Conservation (phyloP, 2,797 vertebrate species). For the Siniperca scherzeri region DNA sequence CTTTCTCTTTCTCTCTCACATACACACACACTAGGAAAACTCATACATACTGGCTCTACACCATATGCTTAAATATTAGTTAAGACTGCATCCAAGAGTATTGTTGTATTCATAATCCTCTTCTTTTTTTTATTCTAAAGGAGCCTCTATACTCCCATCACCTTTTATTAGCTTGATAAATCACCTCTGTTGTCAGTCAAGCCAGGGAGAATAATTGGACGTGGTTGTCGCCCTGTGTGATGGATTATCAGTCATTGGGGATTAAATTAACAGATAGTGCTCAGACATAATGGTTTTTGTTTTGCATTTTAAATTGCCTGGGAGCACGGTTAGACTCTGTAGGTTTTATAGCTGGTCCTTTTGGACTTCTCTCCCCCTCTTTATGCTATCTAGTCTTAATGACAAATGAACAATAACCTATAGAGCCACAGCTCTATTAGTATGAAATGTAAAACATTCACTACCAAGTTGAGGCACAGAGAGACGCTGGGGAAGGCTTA, state of each 20-base stretch:
- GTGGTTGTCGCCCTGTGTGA: constrained; percentile 99
- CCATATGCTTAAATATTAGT: constrained; percentile 77
- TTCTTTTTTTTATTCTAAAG: constrained; percentile 89
- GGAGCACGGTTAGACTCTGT: constrained; percentile 93
- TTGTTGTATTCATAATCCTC: constrained; percentile 81
- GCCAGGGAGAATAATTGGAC: constrained; percentile 99
- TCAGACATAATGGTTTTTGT: constrained; percentile 99
- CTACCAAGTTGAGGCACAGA: constrained; percentile 14
- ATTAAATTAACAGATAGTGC: constrained; percentile 99
- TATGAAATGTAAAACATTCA: constrained; percentile 71
- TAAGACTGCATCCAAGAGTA: constrained; percentile 73
- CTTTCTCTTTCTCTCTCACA: constrained; percentile 19
- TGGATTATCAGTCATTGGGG: constrained; percentile 99
- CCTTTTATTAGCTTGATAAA: constrained; percentile 99
- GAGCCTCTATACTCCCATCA: constrained; percentile 97
- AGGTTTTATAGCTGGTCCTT: constrained; percentile 91
- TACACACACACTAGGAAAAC: constrained; percentile 55
- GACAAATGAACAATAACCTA: constrained; percentile 72
- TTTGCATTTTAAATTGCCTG: constrained; percentile 99
- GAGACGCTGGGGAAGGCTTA: not conserved
- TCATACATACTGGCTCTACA: constrained; percentile 50
- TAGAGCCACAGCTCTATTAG: constrained; percentile 49
- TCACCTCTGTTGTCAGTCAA: constrained; percentile 99
- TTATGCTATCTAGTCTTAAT: constrained; percentile 54
- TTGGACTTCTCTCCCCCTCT: constrained; percentile 59